phyloP scores from a whole-genome alignment of 2,888 invertebrate genomes.

The Drosophila anceps region DNA sequence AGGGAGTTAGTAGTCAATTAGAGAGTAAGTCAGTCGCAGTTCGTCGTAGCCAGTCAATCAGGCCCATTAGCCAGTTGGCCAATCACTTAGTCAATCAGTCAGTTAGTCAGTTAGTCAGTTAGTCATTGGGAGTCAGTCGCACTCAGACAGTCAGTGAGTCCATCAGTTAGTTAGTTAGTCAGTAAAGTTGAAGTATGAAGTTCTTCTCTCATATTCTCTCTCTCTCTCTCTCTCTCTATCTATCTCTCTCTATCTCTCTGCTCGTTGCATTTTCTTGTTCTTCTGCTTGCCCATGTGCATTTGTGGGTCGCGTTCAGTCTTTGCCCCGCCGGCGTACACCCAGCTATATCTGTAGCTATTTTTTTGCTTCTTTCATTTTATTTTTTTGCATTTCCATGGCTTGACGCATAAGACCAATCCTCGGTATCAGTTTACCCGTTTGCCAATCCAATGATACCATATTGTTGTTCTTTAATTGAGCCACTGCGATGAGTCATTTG shows the following conservation, averaged over 20 bases:
- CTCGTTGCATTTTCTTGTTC: not conserved
- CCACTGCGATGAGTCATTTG: conserved; percentile 50
- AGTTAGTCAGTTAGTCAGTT: not conserved
- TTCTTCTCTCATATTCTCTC: conserved; percentile 4
- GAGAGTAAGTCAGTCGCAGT: not conserved
- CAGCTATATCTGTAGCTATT: conserved; percentile 4
- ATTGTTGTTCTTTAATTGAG: conserved; percentile 56
- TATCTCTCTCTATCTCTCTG: not conserved
- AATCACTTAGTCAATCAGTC: not conserved
- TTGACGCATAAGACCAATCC: conserved; percentile 44
- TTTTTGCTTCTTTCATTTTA: conserved; percentile 3
- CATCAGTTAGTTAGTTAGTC: conserved; percentile 8
- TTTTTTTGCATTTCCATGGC: conserved; percentile 49
- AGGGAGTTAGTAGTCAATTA: not conserved
- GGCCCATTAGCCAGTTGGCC: not conserved
- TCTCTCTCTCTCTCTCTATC: not conserved
- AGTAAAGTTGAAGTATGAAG: conserved; percentile 18
- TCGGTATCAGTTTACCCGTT: conserved; percentile 49
- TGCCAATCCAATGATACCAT: conserved; percentile 49
- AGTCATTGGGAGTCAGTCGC: not conserved
- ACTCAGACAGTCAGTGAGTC: conserved; percentile 7
- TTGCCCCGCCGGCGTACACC: conserved; percentile 2
- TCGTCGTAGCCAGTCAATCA: not conserved
- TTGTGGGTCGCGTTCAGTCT: conserved; percentile 1
- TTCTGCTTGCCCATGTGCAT: conserved; percentile 10